These are phyloP conservation scores for Dasyurus viverrinus DNA, from an alignment of 2,113 vertebrate genomes.

Conservation along the genomic window DNA sequence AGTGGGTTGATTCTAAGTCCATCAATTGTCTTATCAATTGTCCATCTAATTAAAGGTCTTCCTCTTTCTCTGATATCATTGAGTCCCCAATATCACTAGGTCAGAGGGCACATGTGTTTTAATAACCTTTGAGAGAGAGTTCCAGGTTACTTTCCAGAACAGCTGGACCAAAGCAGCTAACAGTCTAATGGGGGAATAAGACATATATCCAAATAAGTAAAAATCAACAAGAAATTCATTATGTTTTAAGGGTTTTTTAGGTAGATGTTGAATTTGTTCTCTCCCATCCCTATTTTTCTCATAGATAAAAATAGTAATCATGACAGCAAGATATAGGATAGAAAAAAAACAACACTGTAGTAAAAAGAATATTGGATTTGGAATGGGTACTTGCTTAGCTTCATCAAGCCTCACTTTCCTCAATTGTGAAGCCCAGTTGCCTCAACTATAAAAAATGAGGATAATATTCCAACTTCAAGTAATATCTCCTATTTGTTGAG, in stretches of 20 bases:
- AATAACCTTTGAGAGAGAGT: neutral
- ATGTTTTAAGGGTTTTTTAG: neutral
- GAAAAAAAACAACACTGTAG: neutral
- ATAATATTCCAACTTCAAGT: neutral
- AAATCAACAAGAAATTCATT: neutral
- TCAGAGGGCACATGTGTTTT: neutral
- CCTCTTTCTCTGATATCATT: neutral
- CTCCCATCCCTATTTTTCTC: neutral
- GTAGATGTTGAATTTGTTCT: neutral
- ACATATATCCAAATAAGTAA: neutral
- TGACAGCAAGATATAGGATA: neutral
- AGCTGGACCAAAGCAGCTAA: neutral
- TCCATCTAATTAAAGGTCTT: no score
- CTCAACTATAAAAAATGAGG: neutral
- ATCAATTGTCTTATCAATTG: neutral
- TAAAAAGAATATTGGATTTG: neutral
- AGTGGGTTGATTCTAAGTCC: neutral
- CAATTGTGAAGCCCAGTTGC: no score
- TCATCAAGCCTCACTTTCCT: neutral
- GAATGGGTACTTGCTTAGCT: neutral
- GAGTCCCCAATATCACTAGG: neutral
- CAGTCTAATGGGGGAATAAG: neutral
- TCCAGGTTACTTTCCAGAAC: neutral
- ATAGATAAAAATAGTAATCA: neutral
- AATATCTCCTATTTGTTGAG: neutral